These are phyloP conservation scores for Orthonevra nobilis DNA, from an alignment of 2,888 invertebrate species.

Conservation along the genomic window DNA sequence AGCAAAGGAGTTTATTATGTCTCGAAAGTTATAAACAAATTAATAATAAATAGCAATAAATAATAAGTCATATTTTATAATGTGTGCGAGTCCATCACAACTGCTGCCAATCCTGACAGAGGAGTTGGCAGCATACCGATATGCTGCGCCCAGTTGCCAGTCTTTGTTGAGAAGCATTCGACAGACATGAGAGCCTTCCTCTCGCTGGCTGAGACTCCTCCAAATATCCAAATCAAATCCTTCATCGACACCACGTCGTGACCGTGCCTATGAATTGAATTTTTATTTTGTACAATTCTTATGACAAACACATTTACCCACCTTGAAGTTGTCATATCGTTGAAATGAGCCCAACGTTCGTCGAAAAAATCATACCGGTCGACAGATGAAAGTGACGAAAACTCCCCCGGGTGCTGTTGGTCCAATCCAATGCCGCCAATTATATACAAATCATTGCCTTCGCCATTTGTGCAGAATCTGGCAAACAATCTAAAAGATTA, in stretches of 20 bases:
- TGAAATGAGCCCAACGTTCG: conserved; percentile 71
- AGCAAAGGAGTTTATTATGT: conserved; percentile 32
- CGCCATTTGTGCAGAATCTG: conserved; percentile 82
- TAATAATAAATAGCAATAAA: background rate
- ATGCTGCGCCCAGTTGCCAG: conserved; percentile 83
- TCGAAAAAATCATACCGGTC: conserved; percentile 71
- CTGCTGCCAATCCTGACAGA: conserved; percentile 81
- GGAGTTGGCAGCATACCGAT: conserved; percentile 84
- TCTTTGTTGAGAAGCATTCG: conserved; percentile 85
- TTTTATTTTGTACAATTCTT: background rate
- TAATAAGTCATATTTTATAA: conserved; percentile 11
- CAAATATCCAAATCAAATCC: conserved; percentile 73
- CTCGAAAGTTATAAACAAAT: background rate
- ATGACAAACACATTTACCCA: conserved; percentile 15
- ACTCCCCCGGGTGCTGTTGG: conserved; percentile 42
- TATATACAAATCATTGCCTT: conserved; percentile 83
- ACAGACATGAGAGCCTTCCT: conserved; percentile 83
- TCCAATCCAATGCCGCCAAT: conserved; percentile 84
- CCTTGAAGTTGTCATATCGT: conserved; percentile 72
- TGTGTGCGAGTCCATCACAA: conserved; percentile 50
- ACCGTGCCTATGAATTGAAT: conserved; percentile 72
- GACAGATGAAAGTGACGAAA: conserved; percentile 72
- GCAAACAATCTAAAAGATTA: conserved; percentile 78
- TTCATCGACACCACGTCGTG: conserved; percentile 72
- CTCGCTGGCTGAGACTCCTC: conserved; percentile 73